Evolutionary conservation across 92 coral and sea anemone species (phyloP), one percentile per base, ranked within the genome.

Genomic region (Isaurus tuberculatus): DNA sequence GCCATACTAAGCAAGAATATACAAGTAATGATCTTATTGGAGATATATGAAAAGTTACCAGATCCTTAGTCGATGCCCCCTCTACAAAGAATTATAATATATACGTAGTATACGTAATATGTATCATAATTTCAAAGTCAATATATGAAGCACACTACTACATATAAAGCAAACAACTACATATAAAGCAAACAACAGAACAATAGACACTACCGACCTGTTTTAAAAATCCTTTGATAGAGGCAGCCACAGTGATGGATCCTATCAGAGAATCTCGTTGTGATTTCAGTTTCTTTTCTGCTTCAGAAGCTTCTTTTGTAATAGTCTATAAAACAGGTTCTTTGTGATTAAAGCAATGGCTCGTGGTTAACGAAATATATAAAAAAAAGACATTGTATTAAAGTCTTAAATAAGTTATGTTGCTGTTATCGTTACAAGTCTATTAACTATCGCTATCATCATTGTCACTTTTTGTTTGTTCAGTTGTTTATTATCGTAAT

Each of bases 171-270:
- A 72, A 32, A 72, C 25, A 30, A 1, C 37, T 65, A 19, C 42
- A 28, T 22, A 27, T 46, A 78, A 30, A 7, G 65, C 29, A 2
- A 58, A 34, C n/a, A 57, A n/a, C 4, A 55, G 0, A 55, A 55
- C 63, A 55, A 19, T 20, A 55, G 63, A 17, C 63, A 55, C 33
- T 28, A 67, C 87, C 58, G 26, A 92, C 97, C n/a, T 88, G 74
- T 78, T 86, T 93, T n/a, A 91, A 85, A 46, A 93, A 91, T 42
- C 94, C 97, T 79, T 93, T 91, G 81, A 88, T 80, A 36, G 94
- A 81, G 4, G 92, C 97, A 4, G 97, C 92, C 31, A 93, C 92
- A 0, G 94, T 80, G 25, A 91, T 79, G 23, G 97, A 91, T 6
- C 97, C 97, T 87, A 88, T 91, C 44, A 89, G 83, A 30, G 90